Percentiles rank a stretch among this genome's conserved stretches.
phyloP scores from a whole-genome alignment of 2,113 vertebrate species.

The Illadopsis cleaveri region DNA sequence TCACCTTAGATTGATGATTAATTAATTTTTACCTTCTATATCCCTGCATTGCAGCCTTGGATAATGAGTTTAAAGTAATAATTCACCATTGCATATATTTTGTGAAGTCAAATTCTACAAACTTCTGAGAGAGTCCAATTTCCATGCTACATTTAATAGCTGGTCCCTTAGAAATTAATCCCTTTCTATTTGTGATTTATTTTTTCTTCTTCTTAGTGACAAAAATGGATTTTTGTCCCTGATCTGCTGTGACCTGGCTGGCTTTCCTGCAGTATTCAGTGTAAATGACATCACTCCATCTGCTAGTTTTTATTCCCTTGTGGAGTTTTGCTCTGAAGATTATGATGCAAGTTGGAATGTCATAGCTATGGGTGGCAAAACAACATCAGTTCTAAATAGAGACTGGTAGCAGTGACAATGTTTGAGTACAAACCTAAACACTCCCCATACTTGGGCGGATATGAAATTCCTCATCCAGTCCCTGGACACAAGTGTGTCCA shows the following conservation, averaged over 20 bases:
- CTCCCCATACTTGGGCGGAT: not conserved
- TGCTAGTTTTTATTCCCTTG: not conserved
- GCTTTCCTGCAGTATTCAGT: not conserved
- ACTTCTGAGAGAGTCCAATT: not conserved
- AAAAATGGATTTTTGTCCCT: not conserved
- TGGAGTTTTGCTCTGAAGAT: not conserved
- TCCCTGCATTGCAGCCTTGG: slow-evolving; percentile 2
- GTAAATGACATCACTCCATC: slow-evolving; percentile 30
- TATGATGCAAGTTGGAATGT: not conserved
- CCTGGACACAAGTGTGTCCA: not conserved
- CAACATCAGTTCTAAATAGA: not conserved
- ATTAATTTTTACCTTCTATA: slow-evolving; percentile 23
- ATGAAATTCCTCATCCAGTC: not conserved
- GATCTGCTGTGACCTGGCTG: not conserved
- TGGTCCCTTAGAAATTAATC: slow-evolving; percentile 18
- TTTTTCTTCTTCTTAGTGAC: slow-evolving; percentile 35
- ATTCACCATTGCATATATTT: not conserved
- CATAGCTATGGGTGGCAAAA: not conserved
- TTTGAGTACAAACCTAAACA: not conserved
- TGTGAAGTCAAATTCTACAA: slow-evolving; percentile 5
- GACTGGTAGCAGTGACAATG: not conserved
- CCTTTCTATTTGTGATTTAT: slow-evolving; percentile 9
- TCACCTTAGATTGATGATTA: slow-evolving; percentile 24
- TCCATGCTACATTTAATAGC: not conserved
- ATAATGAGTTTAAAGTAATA: not conserved